phyloP scores from a whole-genome alignment of 1,140 invertebrate genomes.

The Drosophila kurseongensis region DNA sequence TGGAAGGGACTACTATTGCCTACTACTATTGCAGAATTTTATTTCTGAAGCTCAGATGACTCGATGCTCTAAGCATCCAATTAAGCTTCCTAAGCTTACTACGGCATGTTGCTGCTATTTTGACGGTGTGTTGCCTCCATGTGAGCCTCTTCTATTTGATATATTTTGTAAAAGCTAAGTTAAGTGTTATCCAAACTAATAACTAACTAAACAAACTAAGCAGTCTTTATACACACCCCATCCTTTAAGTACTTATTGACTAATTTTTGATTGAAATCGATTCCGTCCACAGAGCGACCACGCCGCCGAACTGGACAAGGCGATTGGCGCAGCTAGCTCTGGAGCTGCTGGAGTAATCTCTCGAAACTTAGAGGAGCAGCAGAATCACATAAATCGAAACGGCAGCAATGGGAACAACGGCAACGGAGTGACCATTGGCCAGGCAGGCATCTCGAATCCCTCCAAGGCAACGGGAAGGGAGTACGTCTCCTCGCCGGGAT shows the following conservation, averaged over 20 bases:
- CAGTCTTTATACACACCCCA: neutral
- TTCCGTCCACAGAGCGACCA: slow-evolving; percentile 67
- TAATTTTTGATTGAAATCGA: neutral
- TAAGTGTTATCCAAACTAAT: no score
- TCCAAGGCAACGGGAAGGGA: slow-evolving; percentile 51
- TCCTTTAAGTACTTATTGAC: neutral
- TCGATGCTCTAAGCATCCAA: no score
- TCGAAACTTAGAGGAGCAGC: slow-evolving; percentile 51
- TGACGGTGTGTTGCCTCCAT: no score
- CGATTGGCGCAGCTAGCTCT: slow-evolving; percentile 53
- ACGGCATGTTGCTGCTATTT: no score
- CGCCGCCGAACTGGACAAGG: slow-evolving; percentile 68
- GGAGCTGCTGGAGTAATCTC: slow-evolving; percentile 5
- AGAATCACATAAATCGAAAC: slow-evolving; percentile 72
- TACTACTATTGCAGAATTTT: no score
- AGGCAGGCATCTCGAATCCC: slow-evolving; percentile 46
- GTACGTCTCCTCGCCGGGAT: slow-evolving; percentile 82
- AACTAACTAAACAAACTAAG: no score
- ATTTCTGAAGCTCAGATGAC: no score
- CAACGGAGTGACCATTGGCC: slow-evolving; percentile 24
- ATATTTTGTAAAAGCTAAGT: no score
- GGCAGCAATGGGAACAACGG: slow-evolving; percentile 42
- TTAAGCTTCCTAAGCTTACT: no score
- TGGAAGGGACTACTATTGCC: no score
- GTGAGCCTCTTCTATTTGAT: no score